These are phyloP conservation scores for Magallana angulata DNA, from an alignment of 1,140 invertebrate species.

Conservation along the genomic window DNA sequence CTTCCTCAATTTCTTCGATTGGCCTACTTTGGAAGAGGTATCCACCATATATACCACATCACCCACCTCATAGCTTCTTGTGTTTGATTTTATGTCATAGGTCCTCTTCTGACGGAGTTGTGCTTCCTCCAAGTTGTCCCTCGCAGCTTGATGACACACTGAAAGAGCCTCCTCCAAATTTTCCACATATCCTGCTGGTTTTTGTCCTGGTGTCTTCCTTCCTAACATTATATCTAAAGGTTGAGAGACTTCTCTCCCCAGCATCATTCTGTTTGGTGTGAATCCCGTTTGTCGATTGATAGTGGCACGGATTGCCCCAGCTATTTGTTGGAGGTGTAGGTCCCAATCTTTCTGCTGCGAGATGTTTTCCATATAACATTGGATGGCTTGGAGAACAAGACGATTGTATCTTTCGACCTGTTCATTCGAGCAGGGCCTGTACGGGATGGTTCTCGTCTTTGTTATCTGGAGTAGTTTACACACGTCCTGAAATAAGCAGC, in stretches of 20 bases:
- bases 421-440: too few species aligned
- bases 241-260: too few species aligned
- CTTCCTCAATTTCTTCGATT: background rate
- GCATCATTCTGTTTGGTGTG: too few species aligned
- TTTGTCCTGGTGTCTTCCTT: background rate
- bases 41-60: constrained; percentile 14
- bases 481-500: constrained; percentile 18
- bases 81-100: too few species aligned
- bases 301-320: constrained; percentile 37
- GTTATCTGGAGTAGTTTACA: constrained; percentile 46
- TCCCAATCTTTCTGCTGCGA: constrained; percentile 43
- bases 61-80: background rate
- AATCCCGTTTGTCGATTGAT: background rate
- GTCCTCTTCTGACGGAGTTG: constrained; percentile 41
- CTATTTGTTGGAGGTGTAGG: constrained; percentile 9
- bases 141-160: background rate
- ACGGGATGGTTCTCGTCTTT: too few species aligned
- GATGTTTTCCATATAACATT: constrained; percentile 35
- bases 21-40: background rate
- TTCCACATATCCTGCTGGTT: constrained; percentile 11
- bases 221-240: constrained; percentile 47
- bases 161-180: constrained; percentile 3
- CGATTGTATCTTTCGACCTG: constrained; percentile 44
- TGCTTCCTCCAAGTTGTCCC: background rate
- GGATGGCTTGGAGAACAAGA: constrained; percentile 40